Evolutionary conservation across 2,113 vertebrate genomes (phyloP).

Genomic region (Haemorhous mexicanus): DNA sequence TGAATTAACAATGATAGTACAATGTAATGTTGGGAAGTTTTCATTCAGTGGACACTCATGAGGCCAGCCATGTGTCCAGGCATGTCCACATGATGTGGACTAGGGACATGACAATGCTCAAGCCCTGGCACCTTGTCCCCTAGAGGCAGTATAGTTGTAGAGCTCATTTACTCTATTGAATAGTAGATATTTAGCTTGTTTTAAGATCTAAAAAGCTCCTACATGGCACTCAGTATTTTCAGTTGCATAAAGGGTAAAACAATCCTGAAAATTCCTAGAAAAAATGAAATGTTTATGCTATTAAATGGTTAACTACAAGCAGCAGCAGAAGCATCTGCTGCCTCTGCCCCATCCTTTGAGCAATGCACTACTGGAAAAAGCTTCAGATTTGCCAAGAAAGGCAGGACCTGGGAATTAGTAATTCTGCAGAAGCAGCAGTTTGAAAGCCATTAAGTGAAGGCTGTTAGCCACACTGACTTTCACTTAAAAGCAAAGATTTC

Average conservation of each 20-base stretch:
- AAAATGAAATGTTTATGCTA: neutral
- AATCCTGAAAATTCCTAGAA: neutral
- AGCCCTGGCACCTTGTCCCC: neutral
- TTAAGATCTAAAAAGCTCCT: neutral
- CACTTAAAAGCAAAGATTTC: neutral
- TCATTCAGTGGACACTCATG: neutral
- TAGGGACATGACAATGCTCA: neutral
- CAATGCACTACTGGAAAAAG: neutral
- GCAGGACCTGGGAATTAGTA: neutral
- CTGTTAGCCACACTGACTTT: neutral
- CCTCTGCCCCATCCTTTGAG: neutral
- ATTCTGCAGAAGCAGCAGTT: neutral
- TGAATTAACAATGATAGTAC: neutral
- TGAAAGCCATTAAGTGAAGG: neutral
- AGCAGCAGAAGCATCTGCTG: neutral
- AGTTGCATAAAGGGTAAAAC: neutral
- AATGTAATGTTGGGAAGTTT: neutral
- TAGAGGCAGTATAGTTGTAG: neutral
- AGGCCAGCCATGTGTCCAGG: neutral
- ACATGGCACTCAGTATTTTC: neutral
- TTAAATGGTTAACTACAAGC: neutral
- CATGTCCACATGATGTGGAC: neutral
- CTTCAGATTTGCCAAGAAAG: neutral
- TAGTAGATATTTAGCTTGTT: neutral
- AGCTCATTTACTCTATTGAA: neutral